Base-by-base conservation (phyloP, 1,140 invertebrate genomes). In the Hyphantria cunea region DNA sequence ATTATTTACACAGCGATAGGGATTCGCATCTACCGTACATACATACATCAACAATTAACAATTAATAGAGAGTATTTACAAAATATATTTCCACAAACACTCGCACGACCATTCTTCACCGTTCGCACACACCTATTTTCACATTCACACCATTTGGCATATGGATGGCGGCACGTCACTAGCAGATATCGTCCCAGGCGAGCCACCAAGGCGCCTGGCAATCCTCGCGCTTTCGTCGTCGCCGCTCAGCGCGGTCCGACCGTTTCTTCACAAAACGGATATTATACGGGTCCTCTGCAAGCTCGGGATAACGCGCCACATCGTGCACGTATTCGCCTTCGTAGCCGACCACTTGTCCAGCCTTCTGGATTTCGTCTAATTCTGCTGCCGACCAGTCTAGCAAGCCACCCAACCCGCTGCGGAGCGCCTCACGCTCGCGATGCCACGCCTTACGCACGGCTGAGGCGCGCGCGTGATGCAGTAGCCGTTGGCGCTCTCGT, bases 211-310 rank as follows among this genome's bases (percentile, higher is more conserved):
- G 84, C 64, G 76, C 73, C 66, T 70, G 72, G 77, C 82, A 86
- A 53, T 68, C 73, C 44, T 78, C 76, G 68, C 92, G 88, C 92
- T 94, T 94, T 80, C 94, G 93, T 61, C 94, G 86, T 65, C 93
- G 92, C 61, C 93, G 93, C 77, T 93, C 94, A 25, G 93, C 92
- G 64, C 92, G 91, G 59, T 93, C 93, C 0, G 92, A 85, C 65
- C 94, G 93, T 82, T 96, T 96, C 89, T 97, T 97, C 9, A 95
- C 93, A 80, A 98, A 97, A 70, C 95, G 94, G 53, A 99, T 95
- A 91, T 98, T 99, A 89, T 96, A 98, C 1, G 97, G 97, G 92
- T 99, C 98, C 90, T 99, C 98, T 10, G 97, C 96, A 10, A 99
- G 92, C 82, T 98, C 96, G 0, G 98, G 97, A 92, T 97, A 98